Conservation (phyloP, 2,888 invertebrate species). For the Polydrusus cervinus region DNA sequence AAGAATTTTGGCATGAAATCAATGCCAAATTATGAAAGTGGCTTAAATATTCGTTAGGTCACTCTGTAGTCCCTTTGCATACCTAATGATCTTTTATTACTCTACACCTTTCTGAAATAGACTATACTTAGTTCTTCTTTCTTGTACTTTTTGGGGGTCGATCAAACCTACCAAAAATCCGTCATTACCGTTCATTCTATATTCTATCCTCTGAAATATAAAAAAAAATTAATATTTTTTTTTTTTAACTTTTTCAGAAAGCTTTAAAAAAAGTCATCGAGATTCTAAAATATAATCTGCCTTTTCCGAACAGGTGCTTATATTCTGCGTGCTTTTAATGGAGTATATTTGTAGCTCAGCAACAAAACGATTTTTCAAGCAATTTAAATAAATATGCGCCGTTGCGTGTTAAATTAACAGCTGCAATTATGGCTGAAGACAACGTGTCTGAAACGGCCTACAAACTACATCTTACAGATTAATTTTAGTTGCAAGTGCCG, state of each 20-base stretch:
- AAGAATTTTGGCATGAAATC: no score
- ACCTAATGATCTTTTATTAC: no score
- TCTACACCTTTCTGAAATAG: no score
- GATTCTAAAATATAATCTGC: constrained; percentile 18
- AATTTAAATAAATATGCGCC: constrained; percentile 29
- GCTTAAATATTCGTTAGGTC: no score
- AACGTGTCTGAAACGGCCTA: constrained; percentile 10
- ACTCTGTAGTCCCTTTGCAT: no score
- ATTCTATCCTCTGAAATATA: no score
- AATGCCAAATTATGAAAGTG: no score
- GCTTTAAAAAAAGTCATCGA: constrained; percentile 2
- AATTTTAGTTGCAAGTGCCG: constrained; percentile 9
- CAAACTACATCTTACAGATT: constrained; percentile 18
- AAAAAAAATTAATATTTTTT: background rate
- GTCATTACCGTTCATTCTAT: no score
- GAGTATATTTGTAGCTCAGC: constrained; percentile 24
- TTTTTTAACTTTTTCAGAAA: background rate
- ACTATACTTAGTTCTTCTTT: no score
- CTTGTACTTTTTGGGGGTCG: no score
- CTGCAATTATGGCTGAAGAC: constrained; percentile 22
- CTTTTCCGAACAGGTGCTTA: constrained; percentile 29
- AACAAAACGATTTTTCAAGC: constrained; percentile 14
- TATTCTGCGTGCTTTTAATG: constrained; percentile 38
- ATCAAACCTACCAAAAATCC: no score
- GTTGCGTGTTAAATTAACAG: constrained; percentile 31